Evolutionary conservation across 2,113 vertebrate genomes (phyloP).

Genomic region (Clupea harengus): DNA sequence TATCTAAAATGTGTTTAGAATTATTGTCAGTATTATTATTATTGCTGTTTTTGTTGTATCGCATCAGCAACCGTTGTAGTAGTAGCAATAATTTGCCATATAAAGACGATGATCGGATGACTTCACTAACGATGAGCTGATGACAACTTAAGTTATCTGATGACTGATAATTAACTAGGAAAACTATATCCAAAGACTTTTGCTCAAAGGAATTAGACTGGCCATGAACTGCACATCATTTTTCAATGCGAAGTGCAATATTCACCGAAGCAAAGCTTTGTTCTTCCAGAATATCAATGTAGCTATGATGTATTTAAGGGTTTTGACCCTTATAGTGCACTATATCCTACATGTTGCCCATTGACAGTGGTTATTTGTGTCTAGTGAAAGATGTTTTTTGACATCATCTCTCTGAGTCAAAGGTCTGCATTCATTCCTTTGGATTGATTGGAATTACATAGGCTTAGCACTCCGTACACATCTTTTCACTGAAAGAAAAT

Average conservation of each 20-base stretch:
- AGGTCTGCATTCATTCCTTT: background rate
- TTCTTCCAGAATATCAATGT: background rate
- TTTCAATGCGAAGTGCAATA: background rate
- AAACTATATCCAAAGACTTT: too few relatives aligned
- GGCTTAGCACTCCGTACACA: background rate
- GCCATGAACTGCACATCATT: background rate
- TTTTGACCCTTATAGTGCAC: background rate
- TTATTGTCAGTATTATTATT: too few relatives aligned
- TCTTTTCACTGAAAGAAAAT: background rate
- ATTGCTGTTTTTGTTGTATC: too few relatives aligned
- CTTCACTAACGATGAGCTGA: too few relatives aligned
- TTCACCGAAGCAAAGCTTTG: background rate
- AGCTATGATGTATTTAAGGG: background rate
- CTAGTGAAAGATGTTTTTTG: too few relatives aligned
- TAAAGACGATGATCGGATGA: too few relatives aligned
- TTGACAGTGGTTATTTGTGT: background rate
- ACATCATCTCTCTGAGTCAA: background rate
- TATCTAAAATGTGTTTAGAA: too few relatives aligned
- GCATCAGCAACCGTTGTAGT: too few relatives aligned
- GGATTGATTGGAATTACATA: background rate
- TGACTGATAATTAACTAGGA: too few relatives aligned
- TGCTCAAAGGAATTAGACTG: background rate
- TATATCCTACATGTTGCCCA: background rate
- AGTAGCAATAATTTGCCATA: too few relatives aligned
- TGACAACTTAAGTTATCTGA: too few relatives aligned